Base-by-base conservation (phyloP, 2,888 invertebrate genomes). In the Pseudococcus viburni region DNA sequence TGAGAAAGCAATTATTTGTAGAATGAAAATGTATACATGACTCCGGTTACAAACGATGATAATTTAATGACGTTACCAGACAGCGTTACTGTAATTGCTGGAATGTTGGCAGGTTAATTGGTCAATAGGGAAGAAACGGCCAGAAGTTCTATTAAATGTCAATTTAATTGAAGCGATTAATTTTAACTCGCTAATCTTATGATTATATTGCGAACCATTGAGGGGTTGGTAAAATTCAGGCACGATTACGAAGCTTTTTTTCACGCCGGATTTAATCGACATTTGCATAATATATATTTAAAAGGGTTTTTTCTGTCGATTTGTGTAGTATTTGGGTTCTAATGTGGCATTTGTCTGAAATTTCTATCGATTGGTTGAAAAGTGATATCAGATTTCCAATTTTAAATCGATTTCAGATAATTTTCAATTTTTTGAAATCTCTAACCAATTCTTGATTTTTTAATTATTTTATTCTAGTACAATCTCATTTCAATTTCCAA, bases 131-230 rank as follows among this genome's bases (percentile, higher is more conserved):
- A 86, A 77, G 73, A 86, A 86, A 86, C 73, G 51, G 33, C 77
- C 77, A 77, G 77, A 86, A 77, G 73, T 86, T 73, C 86, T 42
- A 77, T 86, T 86, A 77, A 86, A 86, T 86, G 86, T 77, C 86
- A 73, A 86, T 86, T 86, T 86, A 86, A 86, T 86, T 77, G 86
- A 77, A 73, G 51, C 86, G 48, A 86, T 86, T 73, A 86, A 86
- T 86, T 68, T 33, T 77, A 68, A 68, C 48, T 48, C 33, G 80
- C 42, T 83, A 83, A 83, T 83, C 80, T 46, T 83, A 83, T 83
- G 46, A 83, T 46, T 83, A 26, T 46, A 83, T 83, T 42, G 80
- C 19, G 12, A 83, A 46, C 33, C 80, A 5, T 17, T 22, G 80
- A 83, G 80, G 46, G 46, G 80, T 83, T 17, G 9, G 46, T 83